Percentiles rank a stretch among this genome's conserved stretches.
Conservation (phyloP, 2,888 invertebrate species). For the Carpatolechia fugitivella region DNA sequence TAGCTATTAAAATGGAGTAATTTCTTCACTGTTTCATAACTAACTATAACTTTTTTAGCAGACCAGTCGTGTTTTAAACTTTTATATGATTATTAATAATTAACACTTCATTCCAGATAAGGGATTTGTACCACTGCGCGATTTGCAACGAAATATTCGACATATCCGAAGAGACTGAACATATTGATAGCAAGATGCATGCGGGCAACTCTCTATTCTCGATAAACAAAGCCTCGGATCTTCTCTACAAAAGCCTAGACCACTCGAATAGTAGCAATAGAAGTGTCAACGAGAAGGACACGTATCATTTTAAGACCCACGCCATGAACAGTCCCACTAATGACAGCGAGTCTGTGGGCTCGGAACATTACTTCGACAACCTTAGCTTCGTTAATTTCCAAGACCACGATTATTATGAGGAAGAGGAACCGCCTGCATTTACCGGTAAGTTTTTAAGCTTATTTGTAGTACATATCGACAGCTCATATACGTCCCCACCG, state of each 20-base stretch:
- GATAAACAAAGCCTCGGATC: slow-evolving; percentile 28
- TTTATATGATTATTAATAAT: too few species aligned
- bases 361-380: background rate
- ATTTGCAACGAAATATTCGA: slow-evolving; percentile 35
- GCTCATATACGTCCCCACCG: too few species aligned
- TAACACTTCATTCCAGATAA: slow-evolving; percentile 38
- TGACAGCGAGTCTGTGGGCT: background rate
- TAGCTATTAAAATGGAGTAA: too few species aligned
- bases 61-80: too few species aligned
- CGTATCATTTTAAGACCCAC: slow-evolving; percentile 22
- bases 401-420: slow-evolving; percentile 9
- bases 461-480: too few species aligned
- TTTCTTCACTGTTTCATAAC: too few species aligned
- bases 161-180: slow-evolving; percentile 5
- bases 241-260: slow-evolving; percentile 19
- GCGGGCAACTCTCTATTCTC: slow-evolving; percentile 28
- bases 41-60: too few species aligned
- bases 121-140: slow-evolving; percentile 35
- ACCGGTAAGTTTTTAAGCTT: background rate
- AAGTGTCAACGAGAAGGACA: slow-evolving; percentile 12
- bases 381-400: slow-evolving; percentile 9
- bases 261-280: too few species aligned
- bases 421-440: slow-evolving; percentile 9
- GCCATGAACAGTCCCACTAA: background rate
- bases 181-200: slow-evolving; percentile 30